Conservation (phyloP, 2,113 vertebrate species). For the Ginglymostoma cirratum region DNA sequence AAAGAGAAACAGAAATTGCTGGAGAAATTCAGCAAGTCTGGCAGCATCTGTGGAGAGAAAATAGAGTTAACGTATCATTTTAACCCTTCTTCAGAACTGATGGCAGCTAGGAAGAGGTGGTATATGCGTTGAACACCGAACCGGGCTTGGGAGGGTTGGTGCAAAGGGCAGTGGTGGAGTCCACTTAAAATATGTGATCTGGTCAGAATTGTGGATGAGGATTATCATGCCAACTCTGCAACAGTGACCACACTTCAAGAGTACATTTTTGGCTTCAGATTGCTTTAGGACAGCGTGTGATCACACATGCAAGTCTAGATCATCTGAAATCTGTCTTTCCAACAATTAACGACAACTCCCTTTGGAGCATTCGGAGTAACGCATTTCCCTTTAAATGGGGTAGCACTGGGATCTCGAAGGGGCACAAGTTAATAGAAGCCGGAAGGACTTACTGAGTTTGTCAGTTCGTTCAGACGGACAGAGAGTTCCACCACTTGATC, state of each 20-base stretch:
- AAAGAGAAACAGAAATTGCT: not conserved
- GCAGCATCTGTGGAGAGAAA: too few species aligned
- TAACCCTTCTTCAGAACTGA: too few species aligned
- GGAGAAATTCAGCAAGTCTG: too few species aligned
- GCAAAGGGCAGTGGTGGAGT: too few species aligned
- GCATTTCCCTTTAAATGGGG: not conserved
- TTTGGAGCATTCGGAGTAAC: not conserved
- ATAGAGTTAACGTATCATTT: too few species aligned
- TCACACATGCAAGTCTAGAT: not conserved
- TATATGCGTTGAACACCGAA: too few species aligned
- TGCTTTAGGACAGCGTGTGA: not conserved
- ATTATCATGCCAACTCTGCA: not conserved
- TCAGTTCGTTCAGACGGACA: conserved; percentile 71
- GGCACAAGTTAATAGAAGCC: not conserved
- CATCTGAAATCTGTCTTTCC: not conserved
- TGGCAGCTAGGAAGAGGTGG: too few species aligned
- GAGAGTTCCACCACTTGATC: conserved; percentile 83
- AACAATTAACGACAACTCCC: not conserved
- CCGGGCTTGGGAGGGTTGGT: too few species aligned
- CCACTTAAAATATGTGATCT: not conserved
- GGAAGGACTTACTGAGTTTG: conserved; percentile 56
- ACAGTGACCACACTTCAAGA: not conserved
- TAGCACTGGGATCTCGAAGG: not conserved
- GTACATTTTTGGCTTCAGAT: not conserved
- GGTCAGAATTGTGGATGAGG: not conserved